phyloP scores from a whole-genome alignment of 2,113 vertebrate genomes.

The Bubalus kerabau region DNA sequence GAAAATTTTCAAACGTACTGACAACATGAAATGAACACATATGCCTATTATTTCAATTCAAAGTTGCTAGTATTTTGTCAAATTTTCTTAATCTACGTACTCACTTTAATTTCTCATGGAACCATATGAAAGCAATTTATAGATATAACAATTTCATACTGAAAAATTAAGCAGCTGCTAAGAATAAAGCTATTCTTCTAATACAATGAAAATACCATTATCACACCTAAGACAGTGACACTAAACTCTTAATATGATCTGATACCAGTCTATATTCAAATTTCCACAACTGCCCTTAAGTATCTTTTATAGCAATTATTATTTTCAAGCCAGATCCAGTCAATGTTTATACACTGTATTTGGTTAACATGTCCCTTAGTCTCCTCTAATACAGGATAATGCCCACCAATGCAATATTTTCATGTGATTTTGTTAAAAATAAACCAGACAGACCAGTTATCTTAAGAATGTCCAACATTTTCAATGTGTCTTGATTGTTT shows the following conservation, averaged over 20 bases:
- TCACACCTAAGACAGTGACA: neutral
- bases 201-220: neutral
- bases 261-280: neutral
- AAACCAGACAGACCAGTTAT: neutral
- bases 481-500: neutral
- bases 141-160: neutral
- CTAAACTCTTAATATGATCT: neutral
- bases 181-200: neutral
- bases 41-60: neutral
- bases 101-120: neutral
- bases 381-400: neutral
- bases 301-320: neutral
- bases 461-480: neutral
- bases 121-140: neutral
- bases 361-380: neutral
- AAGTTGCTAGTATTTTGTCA: neutral
- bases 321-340: neutral
- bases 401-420: neutral
- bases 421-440: neutral
- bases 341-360: neutral
- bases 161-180: conserved; percentile 14
- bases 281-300: neutral
- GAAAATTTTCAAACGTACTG: neutral
- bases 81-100: neutral
- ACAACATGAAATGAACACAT: neutral